Conservation (phyloP, 2,888 invertebrate species). For the Gryllus longicercus region DNA sequence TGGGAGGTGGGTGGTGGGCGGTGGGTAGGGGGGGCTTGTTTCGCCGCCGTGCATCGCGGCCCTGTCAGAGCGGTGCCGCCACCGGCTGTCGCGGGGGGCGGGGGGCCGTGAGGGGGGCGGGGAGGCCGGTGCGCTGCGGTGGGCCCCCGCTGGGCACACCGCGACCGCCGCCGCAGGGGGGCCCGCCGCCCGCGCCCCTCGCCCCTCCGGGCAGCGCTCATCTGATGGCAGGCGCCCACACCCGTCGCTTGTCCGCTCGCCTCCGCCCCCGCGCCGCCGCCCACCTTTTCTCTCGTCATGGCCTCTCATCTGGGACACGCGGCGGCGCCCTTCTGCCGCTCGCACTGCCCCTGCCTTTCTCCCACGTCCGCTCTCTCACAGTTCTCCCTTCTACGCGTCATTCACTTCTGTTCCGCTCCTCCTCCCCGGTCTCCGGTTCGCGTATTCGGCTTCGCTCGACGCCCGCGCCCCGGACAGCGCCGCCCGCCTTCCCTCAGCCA, state of each 20-base stretch:
- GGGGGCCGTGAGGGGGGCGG: no score
- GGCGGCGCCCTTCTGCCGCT: no score
- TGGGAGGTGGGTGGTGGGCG: no score
- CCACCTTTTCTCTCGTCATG: not conserved
- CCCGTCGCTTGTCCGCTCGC: not conserved
- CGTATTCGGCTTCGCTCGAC: no score
- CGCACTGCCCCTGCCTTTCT: no score
- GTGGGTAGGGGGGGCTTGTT: not conserved
- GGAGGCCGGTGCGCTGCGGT: constrained; percentile 8
- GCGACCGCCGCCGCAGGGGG: not conserved
- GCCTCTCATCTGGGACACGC: no score
- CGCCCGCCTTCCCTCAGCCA: no score
- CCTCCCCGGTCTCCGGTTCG: no score
- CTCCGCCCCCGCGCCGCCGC: not conserved
- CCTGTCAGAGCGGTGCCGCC: not conserved
- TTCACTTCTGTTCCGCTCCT: no score
- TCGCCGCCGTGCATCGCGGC: constrained; percentile 3
- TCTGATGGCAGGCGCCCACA: not conserved
- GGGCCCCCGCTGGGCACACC: constrained; percentile 19
- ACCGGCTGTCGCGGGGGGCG: constrained; percentile 4
- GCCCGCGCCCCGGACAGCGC: no score
- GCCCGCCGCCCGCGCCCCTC: constrained; percentile 12
- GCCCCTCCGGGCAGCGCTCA: not conserved
- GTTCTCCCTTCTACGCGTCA: no score
- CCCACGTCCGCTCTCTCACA: no score